Conservation (phyloP, 2,113 vertebrate species). For the Solea senegalensis region DNA sequence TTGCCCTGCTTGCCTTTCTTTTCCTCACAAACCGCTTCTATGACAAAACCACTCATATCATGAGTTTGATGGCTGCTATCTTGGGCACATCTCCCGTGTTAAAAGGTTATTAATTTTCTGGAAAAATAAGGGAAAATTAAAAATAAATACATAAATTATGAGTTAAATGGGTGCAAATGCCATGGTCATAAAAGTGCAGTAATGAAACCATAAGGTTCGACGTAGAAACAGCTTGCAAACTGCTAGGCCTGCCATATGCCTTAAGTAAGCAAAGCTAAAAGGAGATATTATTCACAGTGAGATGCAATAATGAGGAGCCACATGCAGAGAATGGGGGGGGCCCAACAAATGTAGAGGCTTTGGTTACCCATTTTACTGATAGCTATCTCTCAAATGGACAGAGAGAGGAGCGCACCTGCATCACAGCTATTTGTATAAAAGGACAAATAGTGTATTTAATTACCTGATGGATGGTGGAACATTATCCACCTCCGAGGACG, state of each 20-base stretch:
- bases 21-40: constrained; percentile 24
- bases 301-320: constrained; percentile 50
- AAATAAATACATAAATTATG: neutral
- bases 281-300: constrained; percentile 63
- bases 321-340: constrained; percentile 28
- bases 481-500: constrained; percentile 51
- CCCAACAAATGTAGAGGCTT: constrained; percentile 60
- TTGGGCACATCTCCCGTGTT: no score
- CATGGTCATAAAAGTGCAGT: constrained; percentile 31
- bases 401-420: constrained; percentile 63
- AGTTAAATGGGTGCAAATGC: no score
- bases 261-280: constrained; percentile 70
- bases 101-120: no score
- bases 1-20: constrained; percentile 21
- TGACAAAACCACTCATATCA: constrained; percentile 36
- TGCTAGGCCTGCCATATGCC: constrained; percentile 69
- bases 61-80: constrained; percentile 15
- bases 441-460: constrained; percentile 73
- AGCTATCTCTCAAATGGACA: constrained; percentile 71
- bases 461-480: constrained; percentile 68
- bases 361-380: constrained; percentile 80
- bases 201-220: constrained; percentile 48
- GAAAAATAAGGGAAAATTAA: neutral
- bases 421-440: constrained; percentile 56
- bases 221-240: constrained; percentile 65